Conservation (phyloP, 2,888 invertebrate species). For the Pyrrhosoma nymphula region DNA sequence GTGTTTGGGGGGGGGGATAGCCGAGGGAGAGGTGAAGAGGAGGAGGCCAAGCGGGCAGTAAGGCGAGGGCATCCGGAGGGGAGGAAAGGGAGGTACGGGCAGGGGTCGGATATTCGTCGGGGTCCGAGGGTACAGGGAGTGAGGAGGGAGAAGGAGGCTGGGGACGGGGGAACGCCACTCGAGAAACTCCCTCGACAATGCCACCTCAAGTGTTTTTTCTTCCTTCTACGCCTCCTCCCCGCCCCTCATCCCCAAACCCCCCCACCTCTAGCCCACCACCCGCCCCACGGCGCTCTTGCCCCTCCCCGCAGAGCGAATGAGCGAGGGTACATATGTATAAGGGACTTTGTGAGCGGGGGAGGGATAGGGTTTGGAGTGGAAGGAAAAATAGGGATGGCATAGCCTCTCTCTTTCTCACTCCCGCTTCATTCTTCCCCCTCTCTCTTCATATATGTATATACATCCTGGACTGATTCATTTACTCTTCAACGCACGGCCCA, state of each 20-base stretch:
- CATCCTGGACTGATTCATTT: no score
- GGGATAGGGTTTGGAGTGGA: no score
- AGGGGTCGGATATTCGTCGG: not conserved
- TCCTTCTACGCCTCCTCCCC: conserved; percentile 17
- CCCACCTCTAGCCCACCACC: not conserved
- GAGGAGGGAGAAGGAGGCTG: not conserved
- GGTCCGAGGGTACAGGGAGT: not conserved
- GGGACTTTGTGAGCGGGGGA: not conserved
- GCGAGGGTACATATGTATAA: not conserved
- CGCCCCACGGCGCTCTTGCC: not conserved
- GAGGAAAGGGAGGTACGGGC: not conserved
- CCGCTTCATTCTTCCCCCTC: not conserved
- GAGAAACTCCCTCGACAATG: conserved; percentile 44
- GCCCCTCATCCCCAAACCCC: not conserved
- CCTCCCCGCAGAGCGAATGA: not conserved
- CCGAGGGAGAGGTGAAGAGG: not conserved
- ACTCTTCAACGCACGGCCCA: no score
- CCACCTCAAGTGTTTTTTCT: conserved; percentile 67
- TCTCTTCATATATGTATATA: not conserved
- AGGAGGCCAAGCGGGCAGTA: not conserved
- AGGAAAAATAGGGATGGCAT: not conserved
- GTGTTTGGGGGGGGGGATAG: not conserved
- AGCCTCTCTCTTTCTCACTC: not conserved
- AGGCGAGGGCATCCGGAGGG: not conserved
- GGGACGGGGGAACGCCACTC: conserved; percentile 39